Evolutionary conservation across 2,888 invertebrate genomes (phyloP), one percentile per base, ranked within the genome.

Genomic region (Epicampocera succincta): DNA sequence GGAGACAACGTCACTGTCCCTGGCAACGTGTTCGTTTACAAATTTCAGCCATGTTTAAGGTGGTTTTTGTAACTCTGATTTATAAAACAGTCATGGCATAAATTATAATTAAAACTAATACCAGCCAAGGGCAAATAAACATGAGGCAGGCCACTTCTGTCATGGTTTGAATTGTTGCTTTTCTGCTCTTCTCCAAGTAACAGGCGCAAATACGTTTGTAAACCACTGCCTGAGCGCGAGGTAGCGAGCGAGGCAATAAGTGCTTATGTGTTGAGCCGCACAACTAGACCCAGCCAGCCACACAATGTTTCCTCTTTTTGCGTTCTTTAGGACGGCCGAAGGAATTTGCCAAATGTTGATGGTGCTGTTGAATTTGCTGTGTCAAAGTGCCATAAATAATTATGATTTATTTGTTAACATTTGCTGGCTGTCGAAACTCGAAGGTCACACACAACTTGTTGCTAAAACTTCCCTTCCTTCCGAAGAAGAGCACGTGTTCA

Each of bases 111-210:
- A 94, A 91, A 87, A 94, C 93, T 89, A 94, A 92, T 89, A 93
- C 92, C 89, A 94, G 92, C 94, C 94, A 94, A 88, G 94, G 94
- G 87, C 93, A 93, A 87, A 94, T 92, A 88, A 94, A 92, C 90
- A 93, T 93, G 91, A 94, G 92, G 89, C 94, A 93, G 89, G 93
- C 92, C 19, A 89, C 89, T 85, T 90, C 91, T 73, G 89, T 86
- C 90, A 90, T 90, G 80, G 84, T 87, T 85, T 9, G 46, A 65
- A 38, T 33, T 68, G 21, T 19, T 29, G 0, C 5, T 42, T 3
- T 29, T 52, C 11, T 77, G 29, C 9, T 11, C 25, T 4, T 40
- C 46, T 5, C 6, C 46, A 46, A 58, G n/a, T n/a, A n/a, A n/a
- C n/a, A n/a, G n/a, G n/a, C n/a, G n/a, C n/a, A n/a, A n/a, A n/a